Percentiles rank a stretch among this genome's conserved stretches.
phyloP scores from a whole-genome alignment of 2,797 vertebrate species.

The Gallinago solitaria region DNA sequence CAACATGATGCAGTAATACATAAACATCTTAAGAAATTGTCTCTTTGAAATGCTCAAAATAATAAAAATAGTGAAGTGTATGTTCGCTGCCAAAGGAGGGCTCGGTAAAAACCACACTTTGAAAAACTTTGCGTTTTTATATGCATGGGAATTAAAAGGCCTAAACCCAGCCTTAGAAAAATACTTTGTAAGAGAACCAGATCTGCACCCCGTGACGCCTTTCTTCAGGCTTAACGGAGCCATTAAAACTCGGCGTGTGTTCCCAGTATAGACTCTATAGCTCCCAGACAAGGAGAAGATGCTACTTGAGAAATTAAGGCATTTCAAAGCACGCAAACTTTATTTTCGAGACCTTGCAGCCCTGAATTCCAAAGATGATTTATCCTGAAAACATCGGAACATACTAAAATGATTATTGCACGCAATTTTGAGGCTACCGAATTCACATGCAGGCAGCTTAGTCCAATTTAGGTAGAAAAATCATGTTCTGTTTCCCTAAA shows the following conservation, averaged over 20 bases:
- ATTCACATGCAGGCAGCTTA: neutral
- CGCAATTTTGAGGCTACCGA: neutral
- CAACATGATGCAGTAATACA: neutral
- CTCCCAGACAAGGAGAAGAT: neutral
- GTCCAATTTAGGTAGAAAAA: neutral
- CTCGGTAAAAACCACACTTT: neutral
- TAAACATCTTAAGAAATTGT: neutral
- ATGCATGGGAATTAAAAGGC: neutral
- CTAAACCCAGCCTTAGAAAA: neutral
- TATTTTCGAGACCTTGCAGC: neutral
- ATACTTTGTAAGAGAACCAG: neutral
- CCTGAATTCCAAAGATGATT: neutral
- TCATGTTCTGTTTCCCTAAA: neutral
- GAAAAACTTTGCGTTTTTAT: neutral
- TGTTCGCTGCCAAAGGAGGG: neutral
- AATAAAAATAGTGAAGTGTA: neutral
- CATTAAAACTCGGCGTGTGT: constrained; percentile 7
- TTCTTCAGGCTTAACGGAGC: neutral
- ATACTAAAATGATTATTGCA: neutral
- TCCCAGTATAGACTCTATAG: neutral
- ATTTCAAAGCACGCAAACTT: neutral
- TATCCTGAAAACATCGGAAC: neutral
- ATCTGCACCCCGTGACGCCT: neutral
- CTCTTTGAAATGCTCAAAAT: neutral
- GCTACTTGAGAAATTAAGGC: neutral